Evolutionary conservation across 2,888 invertebrate species (phyloP).

Genomic region (Philereme transversata): DNA sequence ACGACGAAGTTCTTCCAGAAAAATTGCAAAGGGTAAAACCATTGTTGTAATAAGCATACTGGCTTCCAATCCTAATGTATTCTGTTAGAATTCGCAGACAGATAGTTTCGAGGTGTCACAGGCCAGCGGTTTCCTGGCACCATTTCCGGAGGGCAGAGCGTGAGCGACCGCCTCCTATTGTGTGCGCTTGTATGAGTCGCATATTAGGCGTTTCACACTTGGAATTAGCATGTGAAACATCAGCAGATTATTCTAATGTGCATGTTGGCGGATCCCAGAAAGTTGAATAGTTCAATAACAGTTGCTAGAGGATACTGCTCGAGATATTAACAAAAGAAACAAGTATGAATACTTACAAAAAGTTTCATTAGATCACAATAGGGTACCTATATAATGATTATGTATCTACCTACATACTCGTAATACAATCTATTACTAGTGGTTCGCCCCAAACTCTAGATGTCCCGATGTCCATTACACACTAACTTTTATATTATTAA

Average conservation of each 20-base stretch:
- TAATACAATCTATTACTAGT: too few relatives aligned
- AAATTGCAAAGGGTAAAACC: neutral
- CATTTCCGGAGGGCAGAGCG: constrained; percentile 61
- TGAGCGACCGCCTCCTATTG: constrained; percentile 45
- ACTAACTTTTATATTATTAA: too few relatives aligned
- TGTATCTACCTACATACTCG: too few relatives aligned
- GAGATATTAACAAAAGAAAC: neutral
- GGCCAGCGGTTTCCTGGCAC: constrained; percentile 60
- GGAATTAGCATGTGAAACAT: constrained; percentile 12
- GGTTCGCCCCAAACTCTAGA: too few relatives aligned
- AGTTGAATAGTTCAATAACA: neutral
- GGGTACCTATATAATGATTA: too few relatives aligned
- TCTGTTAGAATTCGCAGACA: constrained; percentile 26
- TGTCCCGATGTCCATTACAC: too few relatives aligned
- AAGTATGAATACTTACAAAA: too few relatives aligned
- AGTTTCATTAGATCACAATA: too few relatives aligned
- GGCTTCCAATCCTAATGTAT: constrained; percentile 13
- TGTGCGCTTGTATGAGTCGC: constrained; percentile 27
- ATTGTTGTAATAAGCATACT: too few relatives aligned
- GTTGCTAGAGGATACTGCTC: neutral
- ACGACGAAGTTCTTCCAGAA: too few relatives aligned
- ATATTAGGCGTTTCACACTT: constrained; percentile 29
- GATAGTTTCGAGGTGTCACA: constrained; percentile 48
- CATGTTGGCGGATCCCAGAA: neutral
- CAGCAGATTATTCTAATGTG: neutral